phyloP scores from a whole-genome alignment of 2,888 invertebrate genomes.

The Drosophila anceps region DNA sequence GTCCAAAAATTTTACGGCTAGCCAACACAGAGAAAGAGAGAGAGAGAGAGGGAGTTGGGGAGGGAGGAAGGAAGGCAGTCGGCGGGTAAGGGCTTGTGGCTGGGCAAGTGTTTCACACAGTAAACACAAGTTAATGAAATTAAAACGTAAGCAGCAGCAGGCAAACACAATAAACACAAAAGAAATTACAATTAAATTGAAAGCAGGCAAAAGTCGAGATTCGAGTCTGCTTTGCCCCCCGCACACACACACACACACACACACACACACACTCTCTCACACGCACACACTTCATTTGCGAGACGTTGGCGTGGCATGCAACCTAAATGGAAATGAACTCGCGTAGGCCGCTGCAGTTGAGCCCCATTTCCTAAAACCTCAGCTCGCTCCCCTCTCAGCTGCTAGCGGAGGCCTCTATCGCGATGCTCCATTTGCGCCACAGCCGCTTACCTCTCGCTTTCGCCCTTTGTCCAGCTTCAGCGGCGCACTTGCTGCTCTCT shows the following conservation, averaged over 20 bases:
- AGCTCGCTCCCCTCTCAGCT: conserved; percentile 18
- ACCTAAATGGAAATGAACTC: conserved; percentile 78
- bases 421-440: conserved; percentile 73
- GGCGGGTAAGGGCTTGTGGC: not conserved
- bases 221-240: conserved; percentile 27
- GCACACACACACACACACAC: no score
- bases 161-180: conserved; percentile 79
- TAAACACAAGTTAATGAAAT: conserved; percentile 78
- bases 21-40: conserved; percentile 8
- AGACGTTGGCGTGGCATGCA: conserved; percentile 65
- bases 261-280: not conserved
- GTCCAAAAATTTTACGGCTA: conserved; percentile 57
- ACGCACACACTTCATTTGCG: not conserved
- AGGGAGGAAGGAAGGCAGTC: not conserved
- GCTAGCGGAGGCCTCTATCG: conserved; percentile 53
- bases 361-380: conserved; percentile 23
- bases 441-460: not conserved
- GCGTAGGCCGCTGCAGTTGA: conserved; percentile 63
- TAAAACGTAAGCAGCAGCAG: conserved; percentile 76
- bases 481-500: conserved; percentile 32
- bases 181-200: conserved; percentile 80
- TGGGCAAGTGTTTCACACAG: conserved; percentile 77
- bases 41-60: not conserved
- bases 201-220: conserved; percentile 68
- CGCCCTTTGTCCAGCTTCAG: conserved; percentile 16